phyloP scores from a whole-genome alignment of 2,888 invertebrate species.

The Caenorhabditis sp. region DNA sequence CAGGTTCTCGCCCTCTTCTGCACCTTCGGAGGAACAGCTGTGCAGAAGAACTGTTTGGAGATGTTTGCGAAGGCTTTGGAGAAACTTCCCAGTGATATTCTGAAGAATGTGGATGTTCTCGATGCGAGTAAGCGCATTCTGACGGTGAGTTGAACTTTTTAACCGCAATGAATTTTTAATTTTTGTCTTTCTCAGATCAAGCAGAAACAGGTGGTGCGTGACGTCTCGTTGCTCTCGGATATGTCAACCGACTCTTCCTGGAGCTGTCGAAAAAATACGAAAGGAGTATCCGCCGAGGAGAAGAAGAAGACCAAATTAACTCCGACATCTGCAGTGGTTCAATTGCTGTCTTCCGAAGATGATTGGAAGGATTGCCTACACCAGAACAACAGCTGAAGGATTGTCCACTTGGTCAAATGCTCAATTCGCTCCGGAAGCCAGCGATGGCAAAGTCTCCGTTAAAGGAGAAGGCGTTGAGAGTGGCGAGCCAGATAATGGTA shows the following conservation, averaged over 20 bases:
- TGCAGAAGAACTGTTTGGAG: slow-evolving; percentile 32
- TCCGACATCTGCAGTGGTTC: too few relatives aligned
- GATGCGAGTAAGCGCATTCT: not conserved
- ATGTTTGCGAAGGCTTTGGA: slow-evolving; percentile 14
- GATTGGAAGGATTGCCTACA: too few relatives aligned
- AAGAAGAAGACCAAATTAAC: too few relatives aligned
- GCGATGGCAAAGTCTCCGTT: slow-evolving; percentile 92
- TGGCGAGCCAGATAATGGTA: slow-evolving; percentile 77
- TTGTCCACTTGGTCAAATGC: too few relatives aligned
- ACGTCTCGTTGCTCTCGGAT: slow-evolving; percentile 35
- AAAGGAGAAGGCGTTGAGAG: slow-evolving; percentile 83
- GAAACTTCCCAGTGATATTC: slow-evolving; percentile 4
- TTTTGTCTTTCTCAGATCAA: slow-evolving; percentile 19
- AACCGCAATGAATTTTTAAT: too few relatives aligned
- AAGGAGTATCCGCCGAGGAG: too few relatives aligned
- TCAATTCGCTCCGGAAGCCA: slow-evolving; percentile 90
- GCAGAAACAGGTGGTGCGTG: slow-evolving; percentile 16
- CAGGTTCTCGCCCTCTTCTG: slow-evolving; percentile 15
- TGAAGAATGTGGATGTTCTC: slow-evolving; percentile 26
- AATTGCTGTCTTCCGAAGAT: too few relatives aligned
- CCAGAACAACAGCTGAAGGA: too few relatives aligned
- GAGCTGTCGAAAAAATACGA: too few relatives aligned
- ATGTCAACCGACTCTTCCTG: slow-evolving; percentile 23
- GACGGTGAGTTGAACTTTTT: too few relatives aligned
- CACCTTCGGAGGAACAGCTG: slow-evolving; percentile 21